Conservation (phyloP, 1,140 invertebrate genomes). For the Subanguina moxae region DNA sequence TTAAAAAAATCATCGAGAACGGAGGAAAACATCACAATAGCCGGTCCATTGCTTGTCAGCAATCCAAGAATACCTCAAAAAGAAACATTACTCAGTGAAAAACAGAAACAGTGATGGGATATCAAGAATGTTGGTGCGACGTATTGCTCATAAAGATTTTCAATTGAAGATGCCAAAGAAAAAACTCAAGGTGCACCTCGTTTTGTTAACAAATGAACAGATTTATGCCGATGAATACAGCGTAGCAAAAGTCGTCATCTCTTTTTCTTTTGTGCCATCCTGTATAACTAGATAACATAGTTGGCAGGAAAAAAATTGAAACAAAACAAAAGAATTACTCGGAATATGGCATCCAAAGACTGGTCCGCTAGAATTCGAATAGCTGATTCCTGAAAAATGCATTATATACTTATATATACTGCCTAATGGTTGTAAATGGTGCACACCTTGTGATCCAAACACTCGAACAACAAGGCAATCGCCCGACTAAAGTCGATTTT, state of each 20-base stretch:
- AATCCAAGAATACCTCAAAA: too few species aligned
- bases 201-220: not conserved
- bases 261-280: too few species aligned
- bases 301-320: not conserved
- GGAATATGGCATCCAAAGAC: constrained; percentile 25
- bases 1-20: too few species aligned
- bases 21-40: too few species aligned
- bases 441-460: not conserved
- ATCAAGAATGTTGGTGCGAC: not conserved
- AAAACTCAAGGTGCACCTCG: not conserved
- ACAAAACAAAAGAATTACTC: constrained; percentile 11
- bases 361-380: constrained; percentile 35
- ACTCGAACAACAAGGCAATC: not conserved
- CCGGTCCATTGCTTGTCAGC: too few species aligned
- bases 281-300: not conserved
- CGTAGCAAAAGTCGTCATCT: too few species aligned
- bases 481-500: constrained; percentile 4
- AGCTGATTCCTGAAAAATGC: constrained; percentile 10
- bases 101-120: not conserved
- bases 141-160: not conserved
- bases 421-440: too few species aligned
- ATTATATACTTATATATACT: not conserved
- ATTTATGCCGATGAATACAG: too few species aligned
- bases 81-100: too few species aligned
- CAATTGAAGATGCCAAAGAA: too few species aligned